Conservation (phyloP, 1,140 invertebrate species). For the Macrocentrus cingulum region DNA sequence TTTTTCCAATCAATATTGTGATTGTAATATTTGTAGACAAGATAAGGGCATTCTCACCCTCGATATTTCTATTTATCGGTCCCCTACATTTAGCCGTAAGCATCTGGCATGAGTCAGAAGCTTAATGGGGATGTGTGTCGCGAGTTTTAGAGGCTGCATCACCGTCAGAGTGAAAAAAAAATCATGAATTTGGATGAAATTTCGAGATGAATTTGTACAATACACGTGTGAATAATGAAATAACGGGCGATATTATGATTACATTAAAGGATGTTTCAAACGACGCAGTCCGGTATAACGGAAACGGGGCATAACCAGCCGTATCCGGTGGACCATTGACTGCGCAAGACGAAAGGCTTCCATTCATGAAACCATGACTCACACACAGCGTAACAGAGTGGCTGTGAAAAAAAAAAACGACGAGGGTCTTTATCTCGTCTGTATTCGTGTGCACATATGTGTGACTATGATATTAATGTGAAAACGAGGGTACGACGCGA, state of each 20-base stretch:
- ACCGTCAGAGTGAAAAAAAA: constrained; percentile 10
- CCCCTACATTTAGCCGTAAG: constrained; percentile 18
- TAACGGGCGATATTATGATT: constrained; percentile 16
- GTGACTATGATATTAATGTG: background rate
- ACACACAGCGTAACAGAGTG: constrained; percentile 30
- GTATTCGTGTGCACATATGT: constrained; percentile 1
- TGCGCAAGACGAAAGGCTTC: constrained; percentile 45
- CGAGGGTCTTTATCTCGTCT: constrained; percentile 10
- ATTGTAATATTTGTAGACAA: too few relatives aligned
- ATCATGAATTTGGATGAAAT: too few relatives aligned
- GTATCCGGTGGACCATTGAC: constrained; percentile 53
- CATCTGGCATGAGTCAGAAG: constrained; percentile 40
- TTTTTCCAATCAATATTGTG: too few relatives aligned
- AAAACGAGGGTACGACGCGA: background rate
- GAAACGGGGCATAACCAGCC: constrained; percentile 50
- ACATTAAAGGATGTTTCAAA: constrained; percentile 15
- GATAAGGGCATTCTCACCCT: background rate
- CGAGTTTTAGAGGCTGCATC: constrained; percentile 20
- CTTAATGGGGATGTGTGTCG: constrained; percentile 13
- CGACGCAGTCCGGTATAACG: constrained; percentile 41
- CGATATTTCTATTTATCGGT: background rate
- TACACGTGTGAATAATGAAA: constrained; percentile 10
- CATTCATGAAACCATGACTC: constrained; percentile 51
- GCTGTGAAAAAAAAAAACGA: constrained; percentile 32
- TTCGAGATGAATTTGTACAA: too few relatives aligned